A percentile compares a stretch with the other conserved stretches of the same genome.
Conservation (phyloP, 1,140 invertebrate species). For the Drosophila quadrilineata region DNA sequence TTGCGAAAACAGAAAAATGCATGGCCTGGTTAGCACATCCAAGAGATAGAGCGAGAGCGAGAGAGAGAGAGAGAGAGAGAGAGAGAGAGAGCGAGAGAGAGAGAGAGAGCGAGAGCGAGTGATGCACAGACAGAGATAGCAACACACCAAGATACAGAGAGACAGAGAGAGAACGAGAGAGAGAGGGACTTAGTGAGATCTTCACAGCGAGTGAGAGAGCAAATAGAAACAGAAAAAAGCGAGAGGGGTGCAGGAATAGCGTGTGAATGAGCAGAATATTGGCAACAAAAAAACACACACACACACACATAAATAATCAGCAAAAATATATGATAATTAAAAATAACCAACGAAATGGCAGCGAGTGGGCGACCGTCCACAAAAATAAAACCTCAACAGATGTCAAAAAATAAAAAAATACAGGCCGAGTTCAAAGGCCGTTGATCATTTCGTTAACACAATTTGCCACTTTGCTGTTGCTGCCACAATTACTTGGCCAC, state of each 20-base stretch:
- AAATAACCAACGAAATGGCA: conserved; percentile 5
- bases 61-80: conserved; percentile 4
- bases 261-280: conserved; percentile 8
- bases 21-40: conserved; percentile 59
- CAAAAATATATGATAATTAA: no score
- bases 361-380: conserved; percentile 23
- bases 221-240: no score
- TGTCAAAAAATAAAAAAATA: no score
- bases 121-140: neutral
- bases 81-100: neutral
- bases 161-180: neutral
- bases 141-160: neutral
- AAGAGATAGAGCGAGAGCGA: neutral
- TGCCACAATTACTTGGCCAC: neutral
- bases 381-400: conserved; percentile 48
- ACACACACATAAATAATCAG: no score
- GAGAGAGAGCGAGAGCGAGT: neutral
- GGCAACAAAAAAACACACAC: no score
- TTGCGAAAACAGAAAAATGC: conserved; percentile 66
- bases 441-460: conserved; percentile 30
- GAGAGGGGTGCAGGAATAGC: neutral
- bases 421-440: conserved; percentile 58
- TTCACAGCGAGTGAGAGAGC: conserved; percentile 1
- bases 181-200: neutral
- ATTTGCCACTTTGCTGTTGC: conserved; percentile 1